Percentiles rank a stretch among this genome's conserved stretches.
Evolutionary conservation across 2,888 invertebrate species (phyloP).

Genomic region (Psylliodes chrysocephalus): DNA sequence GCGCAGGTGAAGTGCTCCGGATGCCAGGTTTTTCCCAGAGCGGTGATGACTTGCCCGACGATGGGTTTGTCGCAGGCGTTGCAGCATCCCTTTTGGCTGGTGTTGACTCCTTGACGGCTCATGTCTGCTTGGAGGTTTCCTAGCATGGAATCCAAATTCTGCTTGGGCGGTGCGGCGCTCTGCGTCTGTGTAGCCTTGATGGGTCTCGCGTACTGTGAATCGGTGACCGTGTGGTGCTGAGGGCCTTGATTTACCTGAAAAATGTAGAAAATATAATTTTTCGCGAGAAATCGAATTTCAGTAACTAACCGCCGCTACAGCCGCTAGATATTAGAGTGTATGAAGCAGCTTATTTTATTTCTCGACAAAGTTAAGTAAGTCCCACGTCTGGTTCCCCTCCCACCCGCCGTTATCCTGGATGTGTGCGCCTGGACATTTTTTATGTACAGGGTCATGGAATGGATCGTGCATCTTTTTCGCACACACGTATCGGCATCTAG

Average conservation of each 20-base stretch:
- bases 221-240: slow-evolving; percentile 74
- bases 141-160: slow-evolving; percentile 81
- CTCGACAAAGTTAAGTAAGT: slow-evolving; percentile 49
- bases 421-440: slow-evolving; percentile 29
- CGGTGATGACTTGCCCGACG: slow-evolving; percentile 98
- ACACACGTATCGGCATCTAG: slow-evolving; percentile 9
- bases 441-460: slow-evolving; percentile 26
- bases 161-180: slow-evolving; percentile 60
- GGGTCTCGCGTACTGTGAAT: slow-evolving; percentile 76
- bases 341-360: slow-evolving; percentile 41
- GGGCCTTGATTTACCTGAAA: slow-evolving; percentile 73
- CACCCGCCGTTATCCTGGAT: slow-evolving; percentile 9
- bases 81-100: slow-evolving; percentile 99
- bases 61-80: slow-evolving; percentile 98
- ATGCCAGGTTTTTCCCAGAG: slow-evolving; percentile 98
- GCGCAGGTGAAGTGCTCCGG: slow-evolving; percentile 99
- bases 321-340: slow-evolving; percentile 44
- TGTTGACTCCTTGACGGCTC: slow-evolving; percentile 98
- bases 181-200: slow-evolving; percentile 64
- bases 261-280: background rate
- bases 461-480: slow-evolving; percentile 26
- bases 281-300: background rate
- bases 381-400: slow-evolving; percentile 48
- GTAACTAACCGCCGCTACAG: slow-evolving; percentile 41
- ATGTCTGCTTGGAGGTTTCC: slow-evolving; percentile 95